phyloP scores from a whole-genome alignment of 1,140 invertebrate species.

The Drosophila bifasciata region DNA sequence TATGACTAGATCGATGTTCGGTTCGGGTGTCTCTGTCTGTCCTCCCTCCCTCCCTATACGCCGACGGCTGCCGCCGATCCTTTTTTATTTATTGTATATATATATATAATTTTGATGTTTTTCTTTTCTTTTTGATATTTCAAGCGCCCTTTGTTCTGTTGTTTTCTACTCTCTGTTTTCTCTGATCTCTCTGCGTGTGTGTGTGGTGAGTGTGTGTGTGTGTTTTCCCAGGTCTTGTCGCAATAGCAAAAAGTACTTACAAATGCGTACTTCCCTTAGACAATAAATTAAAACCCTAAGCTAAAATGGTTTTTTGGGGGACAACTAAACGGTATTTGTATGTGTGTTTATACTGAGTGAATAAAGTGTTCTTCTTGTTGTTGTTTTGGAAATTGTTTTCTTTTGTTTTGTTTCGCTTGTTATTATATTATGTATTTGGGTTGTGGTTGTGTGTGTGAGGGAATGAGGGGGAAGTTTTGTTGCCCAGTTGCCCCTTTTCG shows the following conservation, averaged over 20 bases:
- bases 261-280: conserved; percentile 38
- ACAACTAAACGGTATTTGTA: conserved; percentile 36
- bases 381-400: conserved; percentile 28
- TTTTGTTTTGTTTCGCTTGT: conserved; percentile 5
- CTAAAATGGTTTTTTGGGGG: conserved; percentile 46
- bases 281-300: conserved; percentile 49
- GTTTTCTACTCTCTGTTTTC: conserved; percentile 4
- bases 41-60: neutral
- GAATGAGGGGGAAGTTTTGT: conserved; percentile 45
- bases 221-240: conserved; percentile 3
- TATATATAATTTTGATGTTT: conserved; percentile 19
- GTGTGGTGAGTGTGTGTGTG: neutral
- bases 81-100: conserved; percentile 12
- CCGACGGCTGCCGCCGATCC: conserved; percentile 21
- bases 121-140: conserved; percentile 21
- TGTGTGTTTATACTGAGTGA: conserved; percentile 37
- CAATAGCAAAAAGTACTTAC: conserved; percentile 27
- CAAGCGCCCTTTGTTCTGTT: conserved; percentile 32
- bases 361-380: conserved; percentile 11
- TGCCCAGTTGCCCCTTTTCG: conserved; percentile 21
- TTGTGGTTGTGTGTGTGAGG: conserved; percentile 19
- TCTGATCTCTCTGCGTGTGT: conserved; percentile 6
- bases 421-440: no score
- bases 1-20: conserved; percentile 67
- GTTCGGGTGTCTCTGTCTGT: conserved; percentile 27